Evolutionary conservation across 2,797 vertebrate species (phyloP).

Genomic region (Chiloscyllium punctatum): DNA sequence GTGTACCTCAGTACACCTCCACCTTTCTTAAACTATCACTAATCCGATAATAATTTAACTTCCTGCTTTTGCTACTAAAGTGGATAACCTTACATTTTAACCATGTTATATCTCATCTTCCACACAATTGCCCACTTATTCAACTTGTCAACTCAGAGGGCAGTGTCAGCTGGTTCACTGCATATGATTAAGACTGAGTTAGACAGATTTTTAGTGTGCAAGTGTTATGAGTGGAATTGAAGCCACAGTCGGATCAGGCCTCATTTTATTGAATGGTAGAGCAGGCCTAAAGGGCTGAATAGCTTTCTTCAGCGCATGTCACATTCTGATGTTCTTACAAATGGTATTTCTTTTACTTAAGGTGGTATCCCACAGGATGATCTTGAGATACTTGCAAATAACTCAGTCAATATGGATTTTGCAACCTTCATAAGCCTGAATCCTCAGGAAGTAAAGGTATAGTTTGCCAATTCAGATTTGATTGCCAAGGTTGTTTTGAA

Average conservation of each 20-base stretch:
- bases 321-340: neutral
- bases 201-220: too few relatives aligned
- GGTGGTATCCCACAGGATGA: slow-evolving; percentile 40
- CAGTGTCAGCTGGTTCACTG: too few relatives aligned
- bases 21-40: too few relatives aligned
- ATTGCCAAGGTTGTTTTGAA: neutral
- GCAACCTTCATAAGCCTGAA: slow-evolving; percentile 40
- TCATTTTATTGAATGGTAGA: neutral
- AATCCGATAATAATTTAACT: too few relatives aligned
- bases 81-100: too few relatives aligned
- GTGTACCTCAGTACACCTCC: too few relatives aligned
- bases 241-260: neutral
- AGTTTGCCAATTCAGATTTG: neutral
- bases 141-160: too few relatives aligned
- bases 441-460: slow-evolving; percentile 41
- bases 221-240: neutral
- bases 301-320: neutral
- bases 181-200: too few relatives aligned
- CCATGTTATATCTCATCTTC: too few relatives aligned
- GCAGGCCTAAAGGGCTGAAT: neutral
- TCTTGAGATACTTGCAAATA: slow-evolving; percentile 37
- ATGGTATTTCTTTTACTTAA: slow-evolving; percentile 3
- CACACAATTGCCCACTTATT: too few relatives aligned
- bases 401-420: slow-evolving; percentile 40
- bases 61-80: too few relatives aligned